Evolutionary conservation across 2,113 vertebrate genomes (phyloP).

Genomic region (Coracopsis vasa): DNA sequence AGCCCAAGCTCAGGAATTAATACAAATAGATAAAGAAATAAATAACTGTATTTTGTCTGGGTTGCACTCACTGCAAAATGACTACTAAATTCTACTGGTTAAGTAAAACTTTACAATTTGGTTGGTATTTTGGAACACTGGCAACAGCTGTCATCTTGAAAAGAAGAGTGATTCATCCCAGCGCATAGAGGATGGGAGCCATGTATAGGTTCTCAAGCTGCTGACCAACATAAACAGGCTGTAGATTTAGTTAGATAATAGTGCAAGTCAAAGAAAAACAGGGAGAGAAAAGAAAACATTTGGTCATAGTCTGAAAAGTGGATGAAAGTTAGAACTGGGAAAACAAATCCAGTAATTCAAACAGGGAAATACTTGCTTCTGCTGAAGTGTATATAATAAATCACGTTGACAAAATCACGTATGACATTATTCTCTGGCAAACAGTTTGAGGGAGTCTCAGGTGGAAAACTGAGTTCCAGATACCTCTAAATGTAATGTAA

Average conservation of each 20-base stretch:
- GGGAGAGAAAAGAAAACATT: background rate
- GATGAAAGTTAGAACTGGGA: background rate
- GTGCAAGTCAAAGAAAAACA: background rate
- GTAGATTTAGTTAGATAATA: background rate
- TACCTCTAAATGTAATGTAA: background rate
- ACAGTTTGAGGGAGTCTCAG: background rate
- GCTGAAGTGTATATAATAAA: background rate
- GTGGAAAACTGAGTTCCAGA: background rate
- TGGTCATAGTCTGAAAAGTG: background rate
- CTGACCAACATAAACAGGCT: background rate
- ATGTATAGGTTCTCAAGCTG: background rate
- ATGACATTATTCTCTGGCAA: background rate
- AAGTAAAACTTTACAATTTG: background rate
- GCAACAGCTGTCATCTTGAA: background rate
- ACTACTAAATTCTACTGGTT: background rate
- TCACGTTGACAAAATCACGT: background rate
- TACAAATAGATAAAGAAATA: background rate
- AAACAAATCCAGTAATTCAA: background rate
- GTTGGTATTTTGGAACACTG: background rate
- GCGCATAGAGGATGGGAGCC: background rate
- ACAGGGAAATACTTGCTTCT: background rate
- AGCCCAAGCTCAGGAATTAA: background rate
- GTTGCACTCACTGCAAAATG: background rate
- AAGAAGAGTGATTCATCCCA: background rate
- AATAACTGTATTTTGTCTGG: background rate